Base-by-base conservation (phyloP, 2,888 invertebrate species). In the Polyploca ridens region DNA sequence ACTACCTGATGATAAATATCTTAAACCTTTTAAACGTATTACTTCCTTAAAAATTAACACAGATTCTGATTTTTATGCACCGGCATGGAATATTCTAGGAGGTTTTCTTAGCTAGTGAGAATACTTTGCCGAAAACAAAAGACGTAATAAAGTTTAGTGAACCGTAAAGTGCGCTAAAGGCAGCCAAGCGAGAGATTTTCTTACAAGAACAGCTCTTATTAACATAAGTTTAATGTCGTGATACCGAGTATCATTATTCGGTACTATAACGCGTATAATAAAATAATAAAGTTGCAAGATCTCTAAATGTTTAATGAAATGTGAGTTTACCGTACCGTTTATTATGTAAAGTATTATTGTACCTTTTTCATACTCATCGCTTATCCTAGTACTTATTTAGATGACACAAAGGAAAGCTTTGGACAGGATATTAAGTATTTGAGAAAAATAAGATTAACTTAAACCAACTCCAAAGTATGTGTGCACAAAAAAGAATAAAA, bases 141-240 rank as follows among this genome's bases (percentile, higher is more conserved):
- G 79, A 82, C 73, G 80, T 83, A 78, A 83, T 86, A 81, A 86
- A 85, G 79, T 83, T 86, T 79, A 81, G 83, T 82, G 85, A 83
- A 82, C 79, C 82, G 73, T 76, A 77, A 76, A 78, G 74, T 75
- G 75, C 73, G 66, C 72, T 70, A 72, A 66, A 74, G 67, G 77
- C 78, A 81, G 75, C 81, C 76, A 77, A 77, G 77, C 82, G 78
- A 64, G 68, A 72, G 77, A 76, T 79, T 75, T 54, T 74, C 70
- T 72, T 76, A 76, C 71, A 70, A 76, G 72, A 72, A 65, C 63
- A 62, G 67, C 65, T 66, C 63, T 70, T 33, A 70, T 71, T 61
- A 67, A 71, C 63, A 70, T 65, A 70, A 75, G 66, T 71, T 75
- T 77, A 66, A 69, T 69, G 66, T 62, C 63, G 61, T 19, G 13